Conservation (phyloP, 2,888 invertebrate species). For the Linhomoeus sp. region DNA sequence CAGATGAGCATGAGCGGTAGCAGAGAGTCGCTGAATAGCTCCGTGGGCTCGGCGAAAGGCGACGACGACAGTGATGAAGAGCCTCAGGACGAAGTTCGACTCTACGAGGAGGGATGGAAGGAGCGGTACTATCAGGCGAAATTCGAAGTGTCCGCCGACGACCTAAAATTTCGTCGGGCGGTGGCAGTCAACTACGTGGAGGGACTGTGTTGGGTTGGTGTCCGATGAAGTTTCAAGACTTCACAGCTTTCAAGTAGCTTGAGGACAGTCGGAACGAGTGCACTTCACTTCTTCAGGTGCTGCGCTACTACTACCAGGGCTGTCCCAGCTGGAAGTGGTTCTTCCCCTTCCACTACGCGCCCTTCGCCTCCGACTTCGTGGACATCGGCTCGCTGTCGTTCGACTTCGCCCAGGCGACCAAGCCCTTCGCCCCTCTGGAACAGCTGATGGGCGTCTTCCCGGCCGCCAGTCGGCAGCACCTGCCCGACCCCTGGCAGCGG, state of each 20-base stretch:
- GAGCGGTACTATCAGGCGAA: conserved; percentile 75
- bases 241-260: too few relatives aligned
- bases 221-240: too few relatives aligned
- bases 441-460: conserved; percentile 97
- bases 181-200: conserved; percentile 67
- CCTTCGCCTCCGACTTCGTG: conserved; percentile 94
- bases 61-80: conserved; percentile 14
- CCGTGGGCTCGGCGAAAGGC: neutral
- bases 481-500: conserved; percentile 73
- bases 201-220: conserved; percentile 70
- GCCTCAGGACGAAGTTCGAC: conserved; percentile 20
- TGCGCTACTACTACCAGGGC: conserved; percentile 96
- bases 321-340: conserved; percentile 99
- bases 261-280: too few relatives aligned
- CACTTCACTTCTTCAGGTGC: too few relatives aligned
- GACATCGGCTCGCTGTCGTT: conserved; percentile 55
- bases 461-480: conserved; percentile 78
- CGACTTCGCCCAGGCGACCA: conserved; percentile 64
- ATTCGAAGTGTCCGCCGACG: conserved; percentile 31
- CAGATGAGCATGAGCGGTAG: too few relatives aligned
- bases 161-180: conserved; percentile 51
- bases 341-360: conserved; percentile 98
- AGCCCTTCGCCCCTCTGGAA: conserved; percentile 89
- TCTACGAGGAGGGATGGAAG: conserved; percentile 87
- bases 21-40: too few relatives aligned